These are phyloP conservation scores for Sminthurides aquaticus DNA, from an alignment of 2,888 invertebrate genomes.

Conservation along the genomic window DNA sequence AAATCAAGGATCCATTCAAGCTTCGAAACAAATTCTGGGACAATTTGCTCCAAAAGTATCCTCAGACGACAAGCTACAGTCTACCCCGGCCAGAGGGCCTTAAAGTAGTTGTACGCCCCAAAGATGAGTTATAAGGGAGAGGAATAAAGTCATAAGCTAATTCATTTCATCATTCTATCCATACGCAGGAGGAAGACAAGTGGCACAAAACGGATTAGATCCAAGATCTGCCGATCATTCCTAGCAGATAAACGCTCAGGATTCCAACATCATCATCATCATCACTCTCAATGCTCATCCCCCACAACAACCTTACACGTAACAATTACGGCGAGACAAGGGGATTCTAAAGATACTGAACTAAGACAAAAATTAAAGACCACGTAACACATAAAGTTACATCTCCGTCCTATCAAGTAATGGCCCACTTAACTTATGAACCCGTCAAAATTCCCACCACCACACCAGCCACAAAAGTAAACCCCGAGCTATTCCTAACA, in stretches of 20 bases:
- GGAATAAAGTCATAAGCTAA: too few species aligned
- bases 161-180: too few species aligned
- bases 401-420: neutral
- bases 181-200: too few species aligned
- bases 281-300: too few species aligned
- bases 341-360: too few species aligned
- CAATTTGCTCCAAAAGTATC: slow-evolving; percentile 1
- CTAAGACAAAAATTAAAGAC: neutral
- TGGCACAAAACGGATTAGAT: too few species aligned
- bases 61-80: neutral
- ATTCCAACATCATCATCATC: too few species aligned
- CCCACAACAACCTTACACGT: neutral
- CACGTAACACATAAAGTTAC: slow-evolving; percentile 6
- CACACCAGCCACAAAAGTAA: too few species aligned
- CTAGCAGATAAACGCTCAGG: too few species aligned
- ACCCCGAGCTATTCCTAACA: neutral
- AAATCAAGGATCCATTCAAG: slow-evolving; percentile 22
- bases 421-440: slow-evolving; percentile 9
- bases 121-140: neutral
- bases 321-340: too few species aligned
- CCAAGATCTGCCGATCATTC: too few species aligned
- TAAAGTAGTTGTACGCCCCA: neutral
- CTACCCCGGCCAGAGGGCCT: neutral
- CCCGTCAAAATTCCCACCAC: neutral
- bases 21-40: slow-evolving; percentile 38